Conservation (phyloP, 2,113 vertebrate genomes). For the Plectropomus leopardus region DNA sequence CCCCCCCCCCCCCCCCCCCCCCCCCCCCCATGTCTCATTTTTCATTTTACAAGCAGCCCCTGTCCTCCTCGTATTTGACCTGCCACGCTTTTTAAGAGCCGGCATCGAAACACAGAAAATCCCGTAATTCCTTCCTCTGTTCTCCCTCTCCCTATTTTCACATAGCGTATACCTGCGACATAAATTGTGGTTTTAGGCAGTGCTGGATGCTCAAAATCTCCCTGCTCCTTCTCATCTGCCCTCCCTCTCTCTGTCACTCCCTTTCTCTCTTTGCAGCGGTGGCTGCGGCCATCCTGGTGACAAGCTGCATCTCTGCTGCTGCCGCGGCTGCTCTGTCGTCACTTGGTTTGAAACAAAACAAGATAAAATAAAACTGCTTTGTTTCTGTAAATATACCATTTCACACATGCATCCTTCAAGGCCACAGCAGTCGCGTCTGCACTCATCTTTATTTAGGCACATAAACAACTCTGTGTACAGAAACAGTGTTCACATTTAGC, state of each 20-base stretch:
- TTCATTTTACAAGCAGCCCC: slow-evolving; percentile 13
- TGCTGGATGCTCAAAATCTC: slow-evolving; percentile 16
- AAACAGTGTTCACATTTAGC: background rate
- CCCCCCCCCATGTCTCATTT: background rate
- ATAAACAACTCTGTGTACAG: background rate
- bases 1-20: background rate
- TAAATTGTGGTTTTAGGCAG: slow-evolving; percentile 11
- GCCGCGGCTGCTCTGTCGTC: background rate
- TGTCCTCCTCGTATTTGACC: background rate
- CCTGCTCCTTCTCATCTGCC: background rate
- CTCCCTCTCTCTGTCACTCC: background rate
- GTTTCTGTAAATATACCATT: slow-evolving; percentile 10
- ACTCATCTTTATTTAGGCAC: slow-evolving; percentile 23
- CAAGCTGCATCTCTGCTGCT: slow-evolving; percentile 41
- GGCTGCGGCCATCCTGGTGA: slow-evolving; percentile 40
- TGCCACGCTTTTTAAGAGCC: slow-evolving; percentile 12
- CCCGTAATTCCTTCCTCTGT: background rate
- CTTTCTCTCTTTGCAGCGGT: slow-evolving; percentile 25
- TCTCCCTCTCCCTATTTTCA: background rate
- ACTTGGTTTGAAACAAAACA: slow-evolving; percentile 41
- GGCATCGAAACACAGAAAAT: background rate
- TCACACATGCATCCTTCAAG: slow-evolving; percentile 21
- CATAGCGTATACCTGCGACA: background rate
- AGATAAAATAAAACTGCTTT: slow-evolving; percentile 15
- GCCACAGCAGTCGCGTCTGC: slow-evolving; percentile 7